Percentiles rank a stretch among this genome's conserved stretches.
Evolutionary conservation across 2,888 invertebrate species (phyloP).

Genomic region (Lasioglossum villosulum): DNA sequence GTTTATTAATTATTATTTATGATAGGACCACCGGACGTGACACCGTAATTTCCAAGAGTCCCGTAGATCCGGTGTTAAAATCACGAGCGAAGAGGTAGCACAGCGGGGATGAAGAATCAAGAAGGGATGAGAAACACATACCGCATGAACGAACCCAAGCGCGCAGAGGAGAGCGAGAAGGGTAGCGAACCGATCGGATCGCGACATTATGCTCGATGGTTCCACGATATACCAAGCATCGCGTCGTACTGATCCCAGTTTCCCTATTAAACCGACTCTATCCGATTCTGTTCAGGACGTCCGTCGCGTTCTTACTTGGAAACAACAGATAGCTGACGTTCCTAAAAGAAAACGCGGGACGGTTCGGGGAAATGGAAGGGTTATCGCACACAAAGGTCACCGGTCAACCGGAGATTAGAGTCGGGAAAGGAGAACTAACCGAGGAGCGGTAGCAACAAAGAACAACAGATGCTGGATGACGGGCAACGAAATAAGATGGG

Average conservation of each 20-base stretch:
- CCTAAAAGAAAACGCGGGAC: constrained; percentile 35
- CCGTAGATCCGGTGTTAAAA: not conserved
- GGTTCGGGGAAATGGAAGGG: constrained; percentile 64
- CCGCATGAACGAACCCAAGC: constrained; percentile 57
- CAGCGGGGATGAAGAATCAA: not conserved
- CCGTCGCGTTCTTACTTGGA: constrained; percentile 37
- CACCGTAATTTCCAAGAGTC: too few relatives aligned
- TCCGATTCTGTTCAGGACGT: constrained; percentile 13
- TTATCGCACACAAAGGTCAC: constrained; percentile 72
- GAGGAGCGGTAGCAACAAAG: constrained; percentile 1
- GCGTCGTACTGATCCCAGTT: constrained; percentile 50
- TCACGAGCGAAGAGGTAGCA: not conserved
- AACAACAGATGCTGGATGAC: not conserved
- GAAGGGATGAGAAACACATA: constrained; percentile 50
- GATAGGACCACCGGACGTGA: too few relatives aligned
- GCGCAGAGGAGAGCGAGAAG: constrained; percentile 36
- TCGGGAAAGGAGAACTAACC: not conserved
- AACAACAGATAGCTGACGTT: constrained; percentile 50
- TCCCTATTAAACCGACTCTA: constrained; percentile 36
- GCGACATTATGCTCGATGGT: constrained; percentile 58
- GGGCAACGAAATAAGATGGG: not conserved
- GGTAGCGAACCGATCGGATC: constrained; percentile 36
- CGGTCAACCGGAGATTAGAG: constrained; percentile 57
- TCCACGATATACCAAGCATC: constrained; percentile 52
- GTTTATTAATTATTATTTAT: too few relatives aligned